Conservation (phyloP, 2,888 invertebrate species). For the Eupithecia subumbrata region DNA sequence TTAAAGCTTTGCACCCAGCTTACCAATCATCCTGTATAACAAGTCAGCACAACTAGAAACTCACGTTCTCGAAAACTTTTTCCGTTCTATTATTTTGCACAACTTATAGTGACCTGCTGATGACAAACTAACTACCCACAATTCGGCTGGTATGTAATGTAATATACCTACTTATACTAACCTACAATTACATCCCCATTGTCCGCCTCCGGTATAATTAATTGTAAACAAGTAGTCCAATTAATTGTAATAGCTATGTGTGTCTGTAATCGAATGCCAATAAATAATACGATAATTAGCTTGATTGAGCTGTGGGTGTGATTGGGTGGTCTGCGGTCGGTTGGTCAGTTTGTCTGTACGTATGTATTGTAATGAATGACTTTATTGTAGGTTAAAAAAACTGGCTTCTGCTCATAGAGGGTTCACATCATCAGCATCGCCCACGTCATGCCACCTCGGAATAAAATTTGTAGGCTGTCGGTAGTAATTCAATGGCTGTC, state of each 20-base stretch:
- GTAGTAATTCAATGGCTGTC: too few species aligned
- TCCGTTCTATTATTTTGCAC: too few species aligned
- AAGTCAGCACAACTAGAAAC: too few species aligned
- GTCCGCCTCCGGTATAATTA: constrained; percentile 18
- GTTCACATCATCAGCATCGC: not conserved
- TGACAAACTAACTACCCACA: too few species aligned
- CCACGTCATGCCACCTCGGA: not conserved
- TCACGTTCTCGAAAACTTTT: too few species aligned
- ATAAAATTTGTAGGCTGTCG: too few species aligned
- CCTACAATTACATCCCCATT: not conserved
- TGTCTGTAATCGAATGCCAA: constrained; percentile 17
- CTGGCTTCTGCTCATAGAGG: not conserved
- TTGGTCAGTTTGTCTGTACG: not conserved
- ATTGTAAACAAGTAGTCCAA: constrained; percentile 20
- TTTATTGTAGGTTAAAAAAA: not conserved
- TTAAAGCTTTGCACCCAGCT: too few species aligned
- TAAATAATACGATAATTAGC: constrained; percentile 30
- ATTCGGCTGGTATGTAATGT: too few species aligned
- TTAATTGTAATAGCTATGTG: constrained; percentile 1
- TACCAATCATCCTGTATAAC: too few species aligned
- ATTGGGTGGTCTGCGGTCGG: constrained; percentile 13
- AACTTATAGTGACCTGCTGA: too few species aligned
- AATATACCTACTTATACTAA: not conserved
- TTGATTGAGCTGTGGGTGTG: constrained; percentile 23
- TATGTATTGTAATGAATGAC: not conserved